A percentile compares a stretch with the other conserved stretches of the same genome.
Conservation (phyloP, 92 coral and sea anemone species). For the Epizoanthus stellaris region DNA sequence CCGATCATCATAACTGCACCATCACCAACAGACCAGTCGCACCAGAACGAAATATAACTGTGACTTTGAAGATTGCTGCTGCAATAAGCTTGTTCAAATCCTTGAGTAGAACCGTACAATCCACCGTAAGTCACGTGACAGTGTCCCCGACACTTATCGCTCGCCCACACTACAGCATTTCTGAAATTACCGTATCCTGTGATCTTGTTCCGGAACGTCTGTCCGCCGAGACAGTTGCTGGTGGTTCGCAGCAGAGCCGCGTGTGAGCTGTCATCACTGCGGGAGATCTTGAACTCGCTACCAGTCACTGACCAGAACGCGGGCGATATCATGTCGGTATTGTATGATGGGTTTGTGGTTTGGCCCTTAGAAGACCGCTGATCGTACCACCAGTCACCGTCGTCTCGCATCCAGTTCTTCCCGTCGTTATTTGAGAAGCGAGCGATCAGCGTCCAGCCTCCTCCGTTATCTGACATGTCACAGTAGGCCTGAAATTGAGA, state of each 20-base stretch:
- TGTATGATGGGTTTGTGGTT: constrained; percentile 55
- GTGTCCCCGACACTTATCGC: constrained; percentile 55
- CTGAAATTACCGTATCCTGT: constrained; percentile 68
- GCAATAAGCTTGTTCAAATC: constrained; percentile 55
- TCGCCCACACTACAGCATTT: constrained; percentile 56
- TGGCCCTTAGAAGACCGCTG: constrained; percentile 54
- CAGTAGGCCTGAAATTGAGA: constrained; percentile 48
- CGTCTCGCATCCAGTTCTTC: constrained; percentile 68
- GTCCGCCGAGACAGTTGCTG: constrained; percentile 61
- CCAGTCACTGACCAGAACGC: constrained; percentile 72
- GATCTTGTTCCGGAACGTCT: constrained; percentile 62
- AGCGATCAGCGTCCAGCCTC: constrained; percentile 78
- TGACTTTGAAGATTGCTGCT: constrained; percentile 49
- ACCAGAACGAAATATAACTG: constrained; percentile 70
- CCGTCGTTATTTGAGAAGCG: constrained; percentile 77
- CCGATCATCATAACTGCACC: constrained; percentile 70
- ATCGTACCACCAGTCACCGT: constrained; percentile 81
- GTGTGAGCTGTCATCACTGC: constrained; percentile 70
- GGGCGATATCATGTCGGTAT: constrained; percentile 79
- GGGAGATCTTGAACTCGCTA: constrained; percentile 63
- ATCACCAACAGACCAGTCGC: constrained; percentile 72
- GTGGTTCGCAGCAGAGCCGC: constrained; percentile 63
- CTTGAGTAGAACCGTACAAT: constrained; percentile 36
- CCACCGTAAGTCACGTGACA: constrained; percentile 72
- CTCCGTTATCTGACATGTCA: constrained; percentile 47